A percentile compares a stretch with the other conserved stretches of the same genome.
phyloP scores from a whole-genome alignment of 2,888 invertebrate species.

The Aphrophora alni region DNA sequence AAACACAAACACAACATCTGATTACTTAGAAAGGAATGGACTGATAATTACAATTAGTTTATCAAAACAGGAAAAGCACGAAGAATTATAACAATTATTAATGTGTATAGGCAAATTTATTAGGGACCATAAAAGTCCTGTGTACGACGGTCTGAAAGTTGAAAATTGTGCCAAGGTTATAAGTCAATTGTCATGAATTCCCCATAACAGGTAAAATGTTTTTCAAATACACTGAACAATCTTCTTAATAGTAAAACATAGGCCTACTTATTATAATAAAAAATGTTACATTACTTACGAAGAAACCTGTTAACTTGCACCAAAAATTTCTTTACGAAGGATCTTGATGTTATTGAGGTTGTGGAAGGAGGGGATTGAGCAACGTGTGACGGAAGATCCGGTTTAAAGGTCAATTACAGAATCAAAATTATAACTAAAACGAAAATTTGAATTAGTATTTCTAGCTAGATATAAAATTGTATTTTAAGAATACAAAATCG shows the following conservation, averaged over 20 bases:
- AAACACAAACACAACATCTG: no score
- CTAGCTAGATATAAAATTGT: background rate
- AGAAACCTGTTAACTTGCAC: slow-evolving; percentile 51
- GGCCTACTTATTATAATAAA: slow-evolving; percentile 12
- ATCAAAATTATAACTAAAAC: background rate
- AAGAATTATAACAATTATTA: background rate
- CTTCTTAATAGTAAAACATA: slow-evolving; percentile 53
- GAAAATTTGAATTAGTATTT: background rate
- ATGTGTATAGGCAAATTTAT: background rate
- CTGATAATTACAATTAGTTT: no score
- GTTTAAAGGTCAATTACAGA: slow-evolving; percentile 22
- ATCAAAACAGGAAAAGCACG: no score
- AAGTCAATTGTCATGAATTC: background rate
- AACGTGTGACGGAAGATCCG: slow-evolving; percentile 53
- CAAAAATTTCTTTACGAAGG: slow-evolving; percentile 48
- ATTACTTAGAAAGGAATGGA: no score
- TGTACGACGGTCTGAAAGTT: background rate
- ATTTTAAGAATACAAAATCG: background rate
- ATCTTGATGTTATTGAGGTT: slow-evolving; percentile 47
- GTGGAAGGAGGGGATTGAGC: slow-evolving; percentile 51
- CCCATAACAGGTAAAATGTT: background rate
- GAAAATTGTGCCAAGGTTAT: slow-evolving; percentile 1
- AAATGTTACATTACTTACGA: slow-evolving; percentile 47
- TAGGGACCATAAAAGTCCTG: background rate
- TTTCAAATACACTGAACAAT: background rate